A percentile compares a stretch with the other conserved stretches of the same genome.
Evolutionary conservation across 2,113 vertebrate species (phyloP).

Genomic region (Chunga burmeisteri): DNA sequence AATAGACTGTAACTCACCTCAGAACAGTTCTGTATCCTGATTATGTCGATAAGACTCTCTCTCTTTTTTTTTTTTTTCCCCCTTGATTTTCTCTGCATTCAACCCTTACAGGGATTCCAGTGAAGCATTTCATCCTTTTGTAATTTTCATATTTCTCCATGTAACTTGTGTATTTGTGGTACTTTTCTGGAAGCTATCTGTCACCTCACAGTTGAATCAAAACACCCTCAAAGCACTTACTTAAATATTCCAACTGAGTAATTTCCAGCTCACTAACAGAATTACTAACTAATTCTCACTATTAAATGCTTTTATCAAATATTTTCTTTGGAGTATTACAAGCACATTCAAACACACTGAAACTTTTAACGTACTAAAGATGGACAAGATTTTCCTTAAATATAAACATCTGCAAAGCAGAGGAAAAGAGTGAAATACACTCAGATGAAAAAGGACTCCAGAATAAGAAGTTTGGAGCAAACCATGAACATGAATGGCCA

Average conservation of each 20-base stretch:
- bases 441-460: not conserved
- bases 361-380: not conserved
- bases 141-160: not conserved
- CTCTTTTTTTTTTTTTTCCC: not conserved
- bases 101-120: not conserved
- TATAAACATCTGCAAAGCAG: not conserved
- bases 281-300: not conserved
- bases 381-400: not conserved
- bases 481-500: not conserved
- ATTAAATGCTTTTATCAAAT: not conserved
- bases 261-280: not conserved
- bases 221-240: not conserved
- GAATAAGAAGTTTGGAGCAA: not conserved
- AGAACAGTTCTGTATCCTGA: not conserved
- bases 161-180: not conserved
- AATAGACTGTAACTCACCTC: not conserved
- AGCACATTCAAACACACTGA: not conserved
- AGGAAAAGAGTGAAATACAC: not conserved
- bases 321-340: not conserved
- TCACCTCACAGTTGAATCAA: not conserved
- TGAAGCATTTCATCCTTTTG: not conserved
- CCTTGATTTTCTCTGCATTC: not conserved
- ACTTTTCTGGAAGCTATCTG: not conserved
- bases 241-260: not conserved
- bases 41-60: not conserved